Evolutionary conservation across 1,140 invertebrate genomes (phyloP), one percentile per base, ranked within the genome.

Genomic region (Aphelenchoides fujianensis): DNA sequence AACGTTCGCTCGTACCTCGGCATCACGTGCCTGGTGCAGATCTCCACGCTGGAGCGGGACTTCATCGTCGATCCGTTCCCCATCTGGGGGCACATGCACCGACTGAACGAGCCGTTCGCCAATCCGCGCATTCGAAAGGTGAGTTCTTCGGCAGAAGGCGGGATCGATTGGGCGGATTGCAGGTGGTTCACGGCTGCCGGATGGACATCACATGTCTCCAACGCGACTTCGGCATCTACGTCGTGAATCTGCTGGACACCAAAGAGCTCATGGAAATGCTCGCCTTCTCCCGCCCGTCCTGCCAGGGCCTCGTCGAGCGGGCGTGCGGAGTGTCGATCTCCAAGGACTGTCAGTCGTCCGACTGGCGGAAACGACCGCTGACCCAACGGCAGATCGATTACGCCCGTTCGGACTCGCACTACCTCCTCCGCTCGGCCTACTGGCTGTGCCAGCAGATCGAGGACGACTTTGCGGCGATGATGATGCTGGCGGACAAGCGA

Each of bases 231-330:
- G 92, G 92, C 0, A 75, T 98, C 0, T 98, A 98, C 82, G 84
- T 98, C n/a, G 94, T 98, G 0, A 96, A 96, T 79, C 90, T 98
- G 90, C 97, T 98, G 85, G 96, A 98, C 84, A 98, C 95, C 0
- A 89, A 93, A 84, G 89, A 92, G 80, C 95, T 95, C 0, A 90
- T 92, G 0, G 89, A 91, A 74, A 75, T 77, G 16, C 54, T 74
- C 2, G 88, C 89, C 16, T 88, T 92, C 72, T 86, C 89, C 0
- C 88, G 89, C n/a, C 5, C 48, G 12, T 63, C 61, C 9, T 31
- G 27, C 23, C 86, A 91, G 1, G 93, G 92, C 23, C 87, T 98
- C 1, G 85, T 98, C 3, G 88, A 90, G 74, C 86, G 88, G 48
- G 96, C 92, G 84, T 94, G 93, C 83, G 85, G 89, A 28, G 85